Evolutionary conservation across 2,113 vertebrate species (phyloP), one percentile per base, ranked within the genome.

Genomic region (Pachycephala philippinensis): DNA sequence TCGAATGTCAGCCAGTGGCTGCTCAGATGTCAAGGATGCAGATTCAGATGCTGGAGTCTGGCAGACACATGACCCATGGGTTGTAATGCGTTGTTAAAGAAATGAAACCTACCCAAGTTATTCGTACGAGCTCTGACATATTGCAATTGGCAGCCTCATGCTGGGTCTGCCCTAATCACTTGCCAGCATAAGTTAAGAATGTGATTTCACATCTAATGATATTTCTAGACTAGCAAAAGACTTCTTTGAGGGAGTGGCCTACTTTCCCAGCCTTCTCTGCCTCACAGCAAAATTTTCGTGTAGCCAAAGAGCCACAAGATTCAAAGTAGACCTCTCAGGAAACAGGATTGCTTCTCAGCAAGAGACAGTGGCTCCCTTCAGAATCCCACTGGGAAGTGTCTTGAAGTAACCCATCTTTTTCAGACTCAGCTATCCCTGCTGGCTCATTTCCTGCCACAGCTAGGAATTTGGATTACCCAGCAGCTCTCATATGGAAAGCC

Each of bases 151-250:
- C 96, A 93, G 82, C 71, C 79, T 89, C 92, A 71, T 10, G 79
- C 93, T 95, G 93, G 64, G 82, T 66, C 89, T 95, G 60, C 84
- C 91, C 93, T 95, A 96, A 95, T 97, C 95, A 81, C 90, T 96
- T 97, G 95, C 92, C 94, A 95, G 90, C 79, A 63, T 70, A 86
- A 96, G 76, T 97, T 95, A 96, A 95, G 88, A 95, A 86, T 70
- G 83, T 92, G 80, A 95, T 97, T 95, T 97, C 72, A 84, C 89
- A 92, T 93, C 91, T 94, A 91, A 89, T 87, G 87, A 71, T 95
- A 91, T 80, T 95, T 87, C 60, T 90, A 70, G 69, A 90, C 72
- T 78, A 90, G 80, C 31, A 68, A 45, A 91, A 78, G 31, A 22
- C 60, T 94, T 92, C 59, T 94, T 70, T 69, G 68, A 92, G 56